These are phyloP conservation scores for Pogonus chalceus DNA, from an alignment of 1,140 invertebrate species.

Conservation along the genomic window DNA sequence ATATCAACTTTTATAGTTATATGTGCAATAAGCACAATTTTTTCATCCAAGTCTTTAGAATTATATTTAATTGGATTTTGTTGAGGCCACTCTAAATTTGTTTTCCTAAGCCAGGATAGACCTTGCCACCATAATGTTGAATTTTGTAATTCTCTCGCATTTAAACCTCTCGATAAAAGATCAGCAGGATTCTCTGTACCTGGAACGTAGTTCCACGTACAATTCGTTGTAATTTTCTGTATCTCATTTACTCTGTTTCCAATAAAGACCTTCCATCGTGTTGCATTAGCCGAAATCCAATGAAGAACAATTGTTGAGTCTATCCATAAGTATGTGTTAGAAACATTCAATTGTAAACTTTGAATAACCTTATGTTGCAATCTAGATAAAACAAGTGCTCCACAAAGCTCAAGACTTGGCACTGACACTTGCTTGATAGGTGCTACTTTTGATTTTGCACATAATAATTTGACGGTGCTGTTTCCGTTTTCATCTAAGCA, in stretches of 20 bases:
- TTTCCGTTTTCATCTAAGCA: conserved; percentile 1
- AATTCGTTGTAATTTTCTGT: conserved; percentile 20
- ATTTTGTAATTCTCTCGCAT: conserved; percentile 16
- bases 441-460: conserved; percentile 21
- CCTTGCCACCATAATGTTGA: conserved; percentile 28
- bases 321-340: background rate
- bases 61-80: background rate
- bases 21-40: too few relatives aligned
- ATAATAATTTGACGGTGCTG: conserved; percentile 2
- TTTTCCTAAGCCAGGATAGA: conserved; percentile 12
- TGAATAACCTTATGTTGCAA: background rate
- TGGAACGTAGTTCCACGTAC: conserved; percentile 25
- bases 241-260: conserved; percentile 26
- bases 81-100: conserved; percentile 4
- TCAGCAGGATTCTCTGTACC: conserved; percentile 31
- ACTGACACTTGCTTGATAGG: conserved; percentile 19
- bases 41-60: too few relatives aligned
- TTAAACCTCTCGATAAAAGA: conserved; percentile 30
- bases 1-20: conserved; percentile 5
- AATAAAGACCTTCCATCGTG: conserved; percentile 21
- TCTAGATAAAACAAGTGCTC: background rate
- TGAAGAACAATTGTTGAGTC: conserved; percentile 18
- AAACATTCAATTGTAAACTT: background rate
- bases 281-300: conserved; percentile 20
- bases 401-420: conserved; percentile 22